Percentiles rank a stretch among this genome's conserved stretches.
These are phyloP conservation scores for Margarornis squamiger DNA, from an alignment of 2,797 vertebrate species.

Conservation along the genomic window DNA sequence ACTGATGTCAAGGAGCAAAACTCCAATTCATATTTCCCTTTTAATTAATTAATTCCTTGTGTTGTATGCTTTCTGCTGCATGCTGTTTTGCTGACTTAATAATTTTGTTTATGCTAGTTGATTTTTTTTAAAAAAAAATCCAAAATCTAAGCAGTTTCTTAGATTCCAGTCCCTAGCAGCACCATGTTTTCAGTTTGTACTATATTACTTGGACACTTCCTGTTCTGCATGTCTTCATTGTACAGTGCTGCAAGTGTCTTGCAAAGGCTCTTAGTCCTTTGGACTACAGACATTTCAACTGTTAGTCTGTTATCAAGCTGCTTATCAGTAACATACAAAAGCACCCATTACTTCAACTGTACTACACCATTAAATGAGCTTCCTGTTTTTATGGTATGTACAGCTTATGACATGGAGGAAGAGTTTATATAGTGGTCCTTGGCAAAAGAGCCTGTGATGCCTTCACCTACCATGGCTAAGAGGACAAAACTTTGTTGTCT, in stretches of 20 bases:
- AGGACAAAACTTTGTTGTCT: not conserved
- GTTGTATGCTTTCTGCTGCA: not conserved
- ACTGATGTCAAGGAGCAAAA: not conserved
- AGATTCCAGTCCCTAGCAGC: not conserved
- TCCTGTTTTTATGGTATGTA: conserved; percentile 11
- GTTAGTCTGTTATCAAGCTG: not conserved
- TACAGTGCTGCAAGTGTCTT: not conserved
- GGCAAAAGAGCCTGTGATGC: not conserved
- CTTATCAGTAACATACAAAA: not conserved
- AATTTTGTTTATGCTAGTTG: not conserved
- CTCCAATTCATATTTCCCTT: not conserved
- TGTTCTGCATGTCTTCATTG: not conserved
- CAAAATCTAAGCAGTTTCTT: not conserved
- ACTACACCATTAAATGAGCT: not conserved
- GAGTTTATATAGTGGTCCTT: not conserved
- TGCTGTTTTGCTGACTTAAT: not conserved
- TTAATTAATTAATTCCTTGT: not conserved
- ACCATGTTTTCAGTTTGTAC: not conserved
- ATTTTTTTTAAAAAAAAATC: not conserved
- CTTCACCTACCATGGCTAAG: not conserved
- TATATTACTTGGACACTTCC: not conserved
- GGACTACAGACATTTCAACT: not conserved
- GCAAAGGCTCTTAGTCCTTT: conserved; percentile 9
- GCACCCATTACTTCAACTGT: conserved; percentile 2
- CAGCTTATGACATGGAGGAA: not conserved